Evolutionary conservation across 2,888 invertebrate species (phyloP).

Genomic region (Drosophila merina): DNA sequence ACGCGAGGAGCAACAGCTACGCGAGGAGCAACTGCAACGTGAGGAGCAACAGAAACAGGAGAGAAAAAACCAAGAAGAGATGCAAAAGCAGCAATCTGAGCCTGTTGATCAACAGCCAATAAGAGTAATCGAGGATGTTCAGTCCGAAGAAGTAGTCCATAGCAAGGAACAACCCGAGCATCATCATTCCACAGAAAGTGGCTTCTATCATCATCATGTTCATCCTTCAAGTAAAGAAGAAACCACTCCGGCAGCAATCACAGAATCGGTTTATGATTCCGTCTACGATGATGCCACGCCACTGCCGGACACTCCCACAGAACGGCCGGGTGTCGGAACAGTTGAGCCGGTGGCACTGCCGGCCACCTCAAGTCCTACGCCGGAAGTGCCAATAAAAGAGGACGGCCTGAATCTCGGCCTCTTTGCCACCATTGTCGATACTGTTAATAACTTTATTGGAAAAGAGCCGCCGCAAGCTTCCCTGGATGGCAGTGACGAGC

Average conservation of each 20-base stretch:
- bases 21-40: background rate
- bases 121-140: background rate
- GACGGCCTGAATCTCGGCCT: slow-evolving; percentile 66
- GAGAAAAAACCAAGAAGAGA: background rate
- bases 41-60: slow-evolving; percentile 44
- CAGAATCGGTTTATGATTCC: slow-evolving; percentile 43
- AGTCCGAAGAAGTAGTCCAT: background rate
- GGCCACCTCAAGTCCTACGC: slow-evolving; percentile 22
- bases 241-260: slow-evolving; percentile 45
- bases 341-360: slow-evolving; percentile 23
- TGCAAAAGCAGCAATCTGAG: background rate
- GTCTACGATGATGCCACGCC: slow-evolving; percentile 46
- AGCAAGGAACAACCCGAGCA: slow-evolving; percentile 20
- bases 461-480: slow-evolving; percentile 37
- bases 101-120: background rate
- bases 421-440: slow-evolving; percentile 81
- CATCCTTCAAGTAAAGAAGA: slow-evolving; percentile 5
- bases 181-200: slow-evolving; percentile 6
- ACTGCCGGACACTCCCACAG: slow-evolving; percentile 8
- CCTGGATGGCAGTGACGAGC: slow-evolving; percentile 52
- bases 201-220: background rate
- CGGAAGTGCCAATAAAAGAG: slow-evolving; percentile 51
- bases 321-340: slow-evolving; percentile 33
- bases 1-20: slow-evolving; percentile 11
- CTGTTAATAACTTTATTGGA: slow-evolving; percentile 78